phyloP scores from a whole-genome alignment of 2,113 vertebrate species.

The Boleophthalmus pectinirostris region DNA sequence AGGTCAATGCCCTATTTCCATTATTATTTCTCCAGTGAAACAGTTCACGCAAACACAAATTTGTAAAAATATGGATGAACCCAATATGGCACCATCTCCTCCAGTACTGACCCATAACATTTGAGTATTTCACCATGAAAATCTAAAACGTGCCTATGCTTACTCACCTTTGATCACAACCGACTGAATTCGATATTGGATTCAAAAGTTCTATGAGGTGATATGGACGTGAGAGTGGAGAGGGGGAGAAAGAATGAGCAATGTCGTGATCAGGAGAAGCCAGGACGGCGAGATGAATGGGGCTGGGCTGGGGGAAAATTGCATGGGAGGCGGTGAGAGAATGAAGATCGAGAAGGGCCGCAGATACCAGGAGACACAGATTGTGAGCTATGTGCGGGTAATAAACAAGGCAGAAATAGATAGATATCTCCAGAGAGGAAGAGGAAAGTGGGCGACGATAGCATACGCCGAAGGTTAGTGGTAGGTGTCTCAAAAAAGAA shows the following conservation, averaged over 20 bases:
- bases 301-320: constrained; percentile 68
- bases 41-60: no score
- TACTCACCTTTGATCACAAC: constrained; percentile 25
- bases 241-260: constrained; percentile 60
- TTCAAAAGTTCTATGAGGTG: constrained; percentile 40
- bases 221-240: constrained; percentile 42
- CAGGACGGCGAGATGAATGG: constrained; percentile 71
- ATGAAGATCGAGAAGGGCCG: constrained; percentile 72
- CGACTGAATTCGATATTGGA: constrained; percentile 27
- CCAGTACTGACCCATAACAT: not conserved
- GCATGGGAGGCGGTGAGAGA: constrained; percentile 71
- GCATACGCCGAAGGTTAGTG: constrained; percentile 7
- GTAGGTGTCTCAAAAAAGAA: constrained; percentile 1
- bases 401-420: constrained; percentile 73
- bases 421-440: constrained; percentile 67
- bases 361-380: constrained; percentile 72
- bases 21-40: no score
- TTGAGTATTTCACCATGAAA: not conserved
- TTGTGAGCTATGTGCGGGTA: constrained; percentile 74
- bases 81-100: not conserved
- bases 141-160: constrained; percentile 19
- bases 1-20: no score
- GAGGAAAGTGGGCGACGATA: constrained; percentile 60
- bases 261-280: constrained; percentile 67
- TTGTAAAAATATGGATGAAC: not conserved